Base-by-base conservation (phyloP, 2,888 invertebrate genomes). In the Hololepta plana region DNA sequence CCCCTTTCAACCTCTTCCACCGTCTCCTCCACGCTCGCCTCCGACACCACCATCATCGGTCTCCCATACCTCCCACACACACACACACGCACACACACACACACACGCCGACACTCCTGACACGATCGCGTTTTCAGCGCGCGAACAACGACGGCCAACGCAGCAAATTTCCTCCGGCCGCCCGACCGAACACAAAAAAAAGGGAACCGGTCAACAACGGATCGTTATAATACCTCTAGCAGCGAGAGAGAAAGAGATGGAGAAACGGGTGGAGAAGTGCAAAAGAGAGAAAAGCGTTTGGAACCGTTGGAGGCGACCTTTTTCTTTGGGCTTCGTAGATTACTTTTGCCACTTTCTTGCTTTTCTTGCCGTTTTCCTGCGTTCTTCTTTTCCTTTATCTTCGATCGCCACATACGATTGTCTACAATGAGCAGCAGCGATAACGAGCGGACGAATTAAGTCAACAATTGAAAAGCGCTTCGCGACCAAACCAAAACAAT, bases 1-100 rank as follows among this genome's bases (percentile, higher is more conserved):
- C n/a, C n/a, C 25, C 82, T 70, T 59, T 80, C 80, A 44, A 74
- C 56, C 15, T 55, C 71, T 53, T 75, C 67, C 9, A 72, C 67
- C 34, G 70, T 60, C 69, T 74, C 73, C 7, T 28, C n/a, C 9
- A 36, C 26, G 27, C 4, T 17, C 6, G 6, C 12, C 26, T 12
- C 16, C 24, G 24, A 17, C 15, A 10, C n/a, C 26, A 15, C 17
- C 25, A 12, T 11, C 12, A 16, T 11, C 16, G 9, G 24, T 15
- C n/a, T 14, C 24, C 10, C 9, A 17, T 2, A 12, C 21, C 28
- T 19, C 17, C 24, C 29, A 20, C 26, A 11, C 14, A 20, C 24
- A 14, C 24, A n/a, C 19, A 8, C 28, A 24, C 13, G 10, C 28
- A 12, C 12, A 15, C 23, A 23, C 24, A 3, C 14, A 23, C 27